Evolutionary conservation across 1,140 invertebrate genomes (phyloP).

Genomic region (Trichoplusia ni): DNA sequence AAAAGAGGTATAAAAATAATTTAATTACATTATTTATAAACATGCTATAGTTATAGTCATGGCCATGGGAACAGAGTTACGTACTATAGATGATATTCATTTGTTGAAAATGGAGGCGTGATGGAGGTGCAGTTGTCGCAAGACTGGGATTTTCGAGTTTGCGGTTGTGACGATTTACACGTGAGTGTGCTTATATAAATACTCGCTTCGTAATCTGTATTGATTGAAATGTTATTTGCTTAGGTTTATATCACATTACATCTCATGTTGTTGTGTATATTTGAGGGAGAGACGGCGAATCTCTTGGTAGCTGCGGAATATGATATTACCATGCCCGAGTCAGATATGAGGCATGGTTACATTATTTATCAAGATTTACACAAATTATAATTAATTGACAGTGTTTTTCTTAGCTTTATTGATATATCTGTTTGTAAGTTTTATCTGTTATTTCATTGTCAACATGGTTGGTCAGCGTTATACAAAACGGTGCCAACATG

Average conservation of each 20-base stretch:
- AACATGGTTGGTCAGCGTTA: conserved; percentile 51
- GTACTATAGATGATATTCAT: conserved; percentile 58
- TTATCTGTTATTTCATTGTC: conserved; percentile 36
- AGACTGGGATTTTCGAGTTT: conserved; percentile 70
- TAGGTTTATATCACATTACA: conserved; percentile 41
- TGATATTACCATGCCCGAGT: conserved; percentile 57
- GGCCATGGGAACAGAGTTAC: conserved; percentile 34
- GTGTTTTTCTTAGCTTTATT: not conserved
- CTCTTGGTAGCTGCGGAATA: conserved; percentile 56
- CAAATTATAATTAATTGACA: not conserved
- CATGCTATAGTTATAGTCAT: conserved; percentile 31
- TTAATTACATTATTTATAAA: conserved; percentile 18
- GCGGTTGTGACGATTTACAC: conserved; percentile 62
- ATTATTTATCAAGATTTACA: not conserved
- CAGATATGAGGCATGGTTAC: conserved; percentile 14
- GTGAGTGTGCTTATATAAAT: conserved; percentile 60
- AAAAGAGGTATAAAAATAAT: too few species aligned
- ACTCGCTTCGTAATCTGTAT: conserved; percentile 56
- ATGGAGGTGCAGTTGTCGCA: conserved; percentile 72
- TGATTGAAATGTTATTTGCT: conserved; percentile 47
- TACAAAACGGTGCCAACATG: conserved; percentile 43
- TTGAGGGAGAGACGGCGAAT: conserved; percentile 79
- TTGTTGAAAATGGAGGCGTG: conserved; percentile 80
- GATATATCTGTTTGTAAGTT: conserved; percentile 6
- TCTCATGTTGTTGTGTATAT: conserved; percentile 62